Base-by-base conservation (phyloP, 2,797 vertebrate species). In the Micrastur ruficollis region DNA sequence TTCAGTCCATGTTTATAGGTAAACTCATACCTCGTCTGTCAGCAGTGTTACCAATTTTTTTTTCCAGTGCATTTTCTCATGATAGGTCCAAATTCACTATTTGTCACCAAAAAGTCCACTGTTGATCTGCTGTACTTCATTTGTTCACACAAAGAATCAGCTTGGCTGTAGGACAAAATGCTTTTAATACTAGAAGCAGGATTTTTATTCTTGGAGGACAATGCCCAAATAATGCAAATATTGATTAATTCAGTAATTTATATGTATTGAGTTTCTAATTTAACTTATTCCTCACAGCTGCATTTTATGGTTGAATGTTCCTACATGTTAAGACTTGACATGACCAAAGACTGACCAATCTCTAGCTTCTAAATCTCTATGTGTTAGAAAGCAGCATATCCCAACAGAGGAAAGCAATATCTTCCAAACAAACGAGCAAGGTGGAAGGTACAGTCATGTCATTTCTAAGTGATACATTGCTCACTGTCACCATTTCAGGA, bases 401-500 rank as follows among this genome's bases (percentile, higher is more conserved):
- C 53, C 52, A 75, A 16, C 38, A 93, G 40, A 68, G 31, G 58
- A 94, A 91, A 93, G 31, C 32, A 91, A 8, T 83, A 56, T 36
- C 42, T 78, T 82, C 75, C 56, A 86, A 92, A 72, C 31, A 90
- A 86, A 63, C 0, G 6, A 71, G 42, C 49, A 93, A 86, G 72
- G 68, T 29, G 55, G 91, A 94, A 95, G 80, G 88, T 91, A 95
- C 62, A 86, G 76, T 82, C 76, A 38, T 81, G 90, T 91, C 93
- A 95, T 95, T 86, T 96, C 59, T 90, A 92, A 96, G 72, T 86
- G 93, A 94, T 83, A 81, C 55, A 90, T 95, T 92, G 70, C 52
- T 95, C 88, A 68, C 63, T 93, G 91, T 95, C 93, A 94, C 70
- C 82, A 55, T 89, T 92, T 94, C 70, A 84, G 76, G 86, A 93